Conservation (phyloP, 2,113 vertebrate genomes). For the Rhinopithecus roxellana region DNA sequence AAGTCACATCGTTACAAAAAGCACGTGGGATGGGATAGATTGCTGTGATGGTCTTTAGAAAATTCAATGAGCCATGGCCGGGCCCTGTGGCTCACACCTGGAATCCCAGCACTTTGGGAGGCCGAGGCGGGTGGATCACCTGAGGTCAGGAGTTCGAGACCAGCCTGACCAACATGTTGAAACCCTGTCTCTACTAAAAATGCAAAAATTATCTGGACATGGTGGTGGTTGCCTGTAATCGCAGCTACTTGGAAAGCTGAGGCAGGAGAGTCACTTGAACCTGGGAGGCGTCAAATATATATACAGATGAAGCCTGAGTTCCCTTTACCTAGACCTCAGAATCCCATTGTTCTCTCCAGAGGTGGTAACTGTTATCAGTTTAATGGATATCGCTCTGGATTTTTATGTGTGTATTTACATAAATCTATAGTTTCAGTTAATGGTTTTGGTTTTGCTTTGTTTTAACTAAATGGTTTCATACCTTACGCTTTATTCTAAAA, state of each 20-base stretch:
- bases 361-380: not conserved
- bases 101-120: too few species aligned
- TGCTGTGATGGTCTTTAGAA: not conserved
- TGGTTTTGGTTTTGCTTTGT: not conserved
- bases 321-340: not conserved
- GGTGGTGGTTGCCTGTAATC: too few species aligned
- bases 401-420: not conserved
- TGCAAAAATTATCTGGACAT: too few species aligned
- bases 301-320: not conserved
- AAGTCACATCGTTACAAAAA: not conserved
- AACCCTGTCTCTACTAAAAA: too few species aligned
- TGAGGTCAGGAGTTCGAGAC: too few species aligned
- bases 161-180: too few species aligned
- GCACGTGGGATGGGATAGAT: not conserved
- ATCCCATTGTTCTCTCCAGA: not conserved
- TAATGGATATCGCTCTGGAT: not conserved
- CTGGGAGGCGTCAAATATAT: not conserved
- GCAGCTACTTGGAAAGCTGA: too few species aligned
- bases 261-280: too few species aligned
- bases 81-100: too few species aligned
- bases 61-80: not conserved
- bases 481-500: not conserved
- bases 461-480: conserved; percentile 17
- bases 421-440: not conserved
- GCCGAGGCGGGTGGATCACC: too few species aligned